Conservation (phyloP, 2,888 invertebrate species). For the Pogonocherus hispidulus region DNA sequence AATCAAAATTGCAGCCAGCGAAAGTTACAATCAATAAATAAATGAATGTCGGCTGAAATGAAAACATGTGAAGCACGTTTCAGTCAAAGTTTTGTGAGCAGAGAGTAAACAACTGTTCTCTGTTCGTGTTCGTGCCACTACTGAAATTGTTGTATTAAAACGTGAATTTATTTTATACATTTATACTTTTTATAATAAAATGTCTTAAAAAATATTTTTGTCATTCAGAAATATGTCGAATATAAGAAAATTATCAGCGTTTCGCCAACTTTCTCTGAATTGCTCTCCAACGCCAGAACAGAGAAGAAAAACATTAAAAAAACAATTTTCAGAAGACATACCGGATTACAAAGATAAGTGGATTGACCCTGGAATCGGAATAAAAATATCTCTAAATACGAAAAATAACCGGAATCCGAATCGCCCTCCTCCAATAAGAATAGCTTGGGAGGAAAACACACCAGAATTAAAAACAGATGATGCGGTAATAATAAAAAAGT, state of each 20-base stretch:
- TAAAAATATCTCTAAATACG: constrained; percentile 52
- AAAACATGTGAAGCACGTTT: constrained; percentile 63
- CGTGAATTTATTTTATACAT: constrained; percentile 20
- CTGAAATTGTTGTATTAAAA: constrained; percentile 17
- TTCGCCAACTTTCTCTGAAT: constrained; percentile 64
- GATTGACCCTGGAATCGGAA: constrained; percentile 45
- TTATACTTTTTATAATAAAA: constrained; percentile 5
- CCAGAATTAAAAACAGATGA: constrained; percentile 52
- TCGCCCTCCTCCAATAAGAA: constrained; percentile 53
- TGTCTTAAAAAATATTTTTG: too few relatives aligned
- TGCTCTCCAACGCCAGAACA: constrained; percentile 50
- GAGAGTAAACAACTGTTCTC: constrained; percentile 56
- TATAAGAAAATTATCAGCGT: constrained; percentile 59
- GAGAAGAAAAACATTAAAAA: constrained; percentile 58
- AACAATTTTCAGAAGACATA: constrained; percentile 63
- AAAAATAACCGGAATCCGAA: constrained; percentile 49
- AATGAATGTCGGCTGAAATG: constrained; percentile 62
- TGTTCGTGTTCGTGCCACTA: constrained; percentile 31
- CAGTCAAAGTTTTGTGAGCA: constrained; percentile 64
- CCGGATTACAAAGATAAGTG: constrained; percentile 48
- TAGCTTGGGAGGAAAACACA: constrained; percentile 56
- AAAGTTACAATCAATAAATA: constrained; percentile 68
- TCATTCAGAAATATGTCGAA: constrained; percentile 43
- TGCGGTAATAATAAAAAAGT: constrained; percentile 62
- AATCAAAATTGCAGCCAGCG: constrained; percentile 59